Evolutionary conservation across 2,113 vertebrate genomes (phyloP).

Genomic region (Coracopsis vasa): DNA sequence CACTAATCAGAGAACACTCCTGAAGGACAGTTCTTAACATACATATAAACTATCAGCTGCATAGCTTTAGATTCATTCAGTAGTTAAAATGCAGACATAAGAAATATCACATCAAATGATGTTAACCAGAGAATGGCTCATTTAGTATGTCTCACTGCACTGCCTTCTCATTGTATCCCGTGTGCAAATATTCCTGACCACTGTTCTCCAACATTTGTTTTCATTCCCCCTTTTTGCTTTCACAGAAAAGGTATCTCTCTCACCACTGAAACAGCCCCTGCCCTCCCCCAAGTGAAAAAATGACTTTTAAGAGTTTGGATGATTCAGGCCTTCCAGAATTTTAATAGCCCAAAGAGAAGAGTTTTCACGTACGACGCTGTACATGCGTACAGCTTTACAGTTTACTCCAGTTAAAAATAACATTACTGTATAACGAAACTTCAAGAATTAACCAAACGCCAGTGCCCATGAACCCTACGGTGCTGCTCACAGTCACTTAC

Average conservation of each 20-base stretch:
- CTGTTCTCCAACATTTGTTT: neutral
- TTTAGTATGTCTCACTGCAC: neutral
- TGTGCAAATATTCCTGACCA: neutral
- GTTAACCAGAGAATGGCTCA: neutral
- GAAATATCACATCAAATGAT: neutral
- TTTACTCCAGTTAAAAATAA: neutral
- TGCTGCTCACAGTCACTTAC: neutral
- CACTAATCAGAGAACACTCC: neutral
- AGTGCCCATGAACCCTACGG: neutral
- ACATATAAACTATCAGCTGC: neutral
- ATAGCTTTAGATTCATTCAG: neutral
- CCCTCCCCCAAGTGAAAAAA: accelerated
- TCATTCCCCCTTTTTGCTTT: neutral
- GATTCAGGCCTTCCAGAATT: neutral
- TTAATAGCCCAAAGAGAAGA: neutral
- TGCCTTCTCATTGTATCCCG: neutral
- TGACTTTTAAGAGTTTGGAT: neutral
- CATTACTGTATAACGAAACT: neutral
- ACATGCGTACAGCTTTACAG: neutral
- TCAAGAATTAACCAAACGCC: neutral
- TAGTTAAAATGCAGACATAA: neutral
- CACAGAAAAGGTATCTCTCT: neutral
- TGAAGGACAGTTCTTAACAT: neutral
- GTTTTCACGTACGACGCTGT: neutral
- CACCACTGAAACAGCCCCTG: neutral